Evolutionary conservation across 1,140 invertebrate genomes (phyloP).

Genomic region (Polypedilum pembai): DNA sequence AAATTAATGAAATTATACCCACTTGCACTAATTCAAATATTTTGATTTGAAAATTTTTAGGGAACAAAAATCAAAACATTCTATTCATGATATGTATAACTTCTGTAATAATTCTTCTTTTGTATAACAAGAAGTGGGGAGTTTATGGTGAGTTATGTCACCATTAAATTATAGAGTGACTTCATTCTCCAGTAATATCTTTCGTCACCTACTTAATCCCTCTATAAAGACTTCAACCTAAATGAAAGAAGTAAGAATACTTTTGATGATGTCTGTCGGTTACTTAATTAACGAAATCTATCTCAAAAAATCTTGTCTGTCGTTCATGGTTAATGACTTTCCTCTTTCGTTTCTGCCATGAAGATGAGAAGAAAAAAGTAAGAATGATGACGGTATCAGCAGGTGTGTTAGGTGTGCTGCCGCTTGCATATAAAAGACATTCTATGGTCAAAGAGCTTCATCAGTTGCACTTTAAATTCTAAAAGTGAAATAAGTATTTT

Average conservation of each 20-base stretch:
- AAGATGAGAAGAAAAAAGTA: too few relatives aligned
- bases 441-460: not conserved
- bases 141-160: not conserved
- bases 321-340: not conserved
- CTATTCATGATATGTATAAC: too few relatives aligned
- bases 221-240: not conserved
- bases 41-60: too few relatives aligned
- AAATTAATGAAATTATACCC: too few relatives aligned
- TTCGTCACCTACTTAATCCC: not conserved
- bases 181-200: not conserved
- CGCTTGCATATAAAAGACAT: not conserved
- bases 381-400: too few relatives aligned
- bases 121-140: not conserved
- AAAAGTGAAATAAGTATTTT: not conserved
- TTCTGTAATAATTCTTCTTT: too few relatives aligned
- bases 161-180: not conserved
- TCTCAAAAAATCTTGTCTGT: not conserved
- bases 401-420: too few relatives aligned
- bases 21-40: too few relatives aligned
- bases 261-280: not conserved
- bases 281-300: conserved; percentile 13
- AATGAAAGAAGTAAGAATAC: not conserved
- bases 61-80: too few relatives aligned
- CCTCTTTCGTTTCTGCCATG: not conserved
- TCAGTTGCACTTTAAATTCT: not conserved